These are phyloP conservation scores for Caenorhabditis zanzibari DNA, from an alignment of 2,888 invertebrate genomes.

Conservation along the genomic window DNA sequence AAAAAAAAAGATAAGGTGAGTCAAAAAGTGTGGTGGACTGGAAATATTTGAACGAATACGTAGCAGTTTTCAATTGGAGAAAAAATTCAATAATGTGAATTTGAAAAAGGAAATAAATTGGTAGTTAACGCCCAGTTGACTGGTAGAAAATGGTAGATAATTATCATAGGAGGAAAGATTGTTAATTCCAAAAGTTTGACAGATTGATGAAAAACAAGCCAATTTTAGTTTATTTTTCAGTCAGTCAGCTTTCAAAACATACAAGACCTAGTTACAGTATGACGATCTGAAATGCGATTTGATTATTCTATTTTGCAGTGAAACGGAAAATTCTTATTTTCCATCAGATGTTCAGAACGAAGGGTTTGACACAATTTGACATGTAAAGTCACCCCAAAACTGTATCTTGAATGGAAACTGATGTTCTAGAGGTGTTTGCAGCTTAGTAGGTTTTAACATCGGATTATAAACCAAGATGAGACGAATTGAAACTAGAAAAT, in stretches of 20 bases:
- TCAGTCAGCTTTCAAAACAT: no score
- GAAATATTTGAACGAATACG: constrained; percentile 1
- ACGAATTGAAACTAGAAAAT: neutral
- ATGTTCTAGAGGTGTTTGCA: constrained; percentile 4
- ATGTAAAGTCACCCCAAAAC: neutral
- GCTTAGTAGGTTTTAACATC: constrained; percentile 22
- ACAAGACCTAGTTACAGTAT: no score
- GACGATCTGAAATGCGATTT: no score
- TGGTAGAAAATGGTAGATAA: no score
- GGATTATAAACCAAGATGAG: constrained; percentile 16
- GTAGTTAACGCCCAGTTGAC: no score
- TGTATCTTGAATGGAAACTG: neutral
- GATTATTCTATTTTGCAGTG: no score
- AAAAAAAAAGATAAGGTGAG: constrained; percentile 26
- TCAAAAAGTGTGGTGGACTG: constrained; percentile 26
- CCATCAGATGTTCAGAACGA: no score
- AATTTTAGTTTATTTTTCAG: no score
- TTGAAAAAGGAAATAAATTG: neutral
- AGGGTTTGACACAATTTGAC: neutral
- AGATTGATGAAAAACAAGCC: no score
- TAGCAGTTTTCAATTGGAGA: neutral
- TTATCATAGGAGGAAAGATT: no score
- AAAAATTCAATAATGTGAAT: neutral
- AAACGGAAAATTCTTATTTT: neutral
- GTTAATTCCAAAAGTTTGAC: no score